Conservation (phyloP, 2,888 invertebrate species). For the Automeris io region DNA sequence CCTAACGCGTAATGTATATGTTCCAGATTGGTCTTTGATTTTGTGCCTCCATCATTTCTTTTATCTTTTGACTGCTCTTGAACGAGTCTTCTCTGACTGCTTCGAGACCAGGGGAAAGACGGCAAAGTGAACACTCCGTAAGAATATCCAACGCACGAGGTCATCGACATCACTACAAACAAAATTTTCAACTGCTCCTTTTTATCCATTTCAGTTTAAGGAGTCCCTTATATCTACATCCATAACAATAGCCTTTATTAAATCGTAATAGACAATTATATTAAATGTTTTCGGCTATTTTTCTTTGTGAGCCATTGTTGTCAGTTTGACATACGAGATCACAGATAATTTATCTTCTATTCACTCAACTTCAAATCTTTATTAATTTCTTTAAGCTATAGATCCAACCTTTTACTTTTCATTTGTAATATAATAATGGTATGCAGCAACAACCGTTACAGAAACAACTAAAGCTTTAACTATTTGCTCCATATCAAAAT, state of each 20-base stretch:
- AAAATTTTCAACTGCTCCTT: conserved; percentile 46
- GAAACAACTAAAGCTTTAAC: conserved; percentile 30
- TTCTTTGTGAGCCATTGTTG: conserved; percentile 1
- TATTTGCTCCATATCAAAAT: conserved; percentile 26
- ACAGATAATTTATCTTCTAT: conserved; percentile 3
- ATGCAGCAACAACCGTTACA: conserved; percentile 32
- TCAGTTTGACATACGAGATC: neutral
- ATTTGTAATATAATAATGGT: conserved; percentile 30
- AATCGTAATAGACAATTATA: no score
- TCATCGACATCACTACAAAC: conserved; percentile 43
- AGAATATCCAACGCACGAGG: conserved; percentile 46
- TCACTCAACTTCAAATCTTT: neutral
- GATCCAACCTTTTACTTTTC: conserved; percentile 9
- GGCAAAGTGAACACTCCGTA: conserved; percentile 38
- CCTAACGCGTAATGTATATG: conserved; percentile 6
- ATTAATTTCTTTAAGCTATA: neutral
- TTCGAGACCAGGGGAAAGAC: conserved; percentile 13
- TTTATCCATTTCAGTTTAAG: conserved; percentile 37
- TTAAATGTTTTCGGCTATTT: neutral
- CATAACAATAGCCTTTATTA: conserved; percentile 1
- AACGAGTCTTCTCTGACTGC: conserved; percentile 8
- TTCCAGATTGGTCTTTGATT: conserved; percentile 6
- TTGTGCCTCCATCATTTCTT: conserved; percentile 28
- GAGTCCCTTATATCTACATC: neutral
- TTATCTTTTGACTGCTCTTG: conserved; percentile 23